Evolutionary conservation across 2,888 invertebrate species (phyloP).

Genomic region (Eupithecia dodoneata): DNA sequence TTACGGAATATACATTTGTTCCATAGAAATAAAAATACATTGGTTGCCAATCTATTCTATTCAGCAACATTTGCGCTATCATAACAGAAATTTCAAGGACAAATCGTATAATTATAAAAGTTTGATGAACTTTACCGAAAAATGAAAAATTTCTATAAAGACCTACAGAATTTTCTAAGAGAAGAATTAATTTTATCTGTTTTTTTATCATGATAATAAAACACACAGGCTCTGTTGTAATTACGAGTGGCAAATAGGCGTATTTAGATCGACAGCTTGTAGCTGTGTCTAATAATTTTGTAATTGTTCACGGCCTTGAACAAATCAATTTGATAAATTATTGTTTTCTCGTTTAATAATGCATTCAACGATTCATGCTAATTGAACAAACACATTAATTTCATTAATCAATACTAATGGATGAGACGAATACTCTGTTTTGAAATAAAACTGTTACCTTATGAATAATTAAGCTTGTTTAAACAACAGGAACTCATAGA

Average conservation of each 20-base stretch:
- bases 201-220: conserved; percentile 7
- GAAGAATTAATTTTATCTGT: conserved; percentile 1
- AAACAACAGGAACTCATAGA: too few species aligned
- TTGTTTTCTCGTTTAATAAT: neutral
- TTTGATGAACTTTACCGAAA: conserved; percentile 4
- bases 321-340: neutral
- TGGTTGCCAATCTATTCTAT: neutral
- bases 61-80: too few species aligned
- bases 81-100: neutral
- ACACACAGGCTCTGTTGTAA: neutral
- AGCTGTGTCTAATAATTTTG: neutral
- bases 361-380: neutral
- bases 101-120: neutral
- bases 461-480: too few species aligned
- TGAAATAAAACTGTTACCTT: too few species aligned
- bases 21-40: neutral
- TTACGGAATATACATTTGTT: neutral
- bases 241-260: neutral
- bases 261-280: neutral
- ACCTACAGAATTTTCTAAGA: conserved; percentile 1
- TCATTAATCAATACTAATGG: conserved; percentile 7
- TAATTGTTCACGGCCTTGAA: neutral
- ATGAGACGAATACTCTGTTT: too few species aligned
- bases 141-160: neutral
- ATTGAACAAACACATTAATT: neutral